Conservation (phyloP, 1,140 invertebrate species). For the Bombus ignitus region DNA sequence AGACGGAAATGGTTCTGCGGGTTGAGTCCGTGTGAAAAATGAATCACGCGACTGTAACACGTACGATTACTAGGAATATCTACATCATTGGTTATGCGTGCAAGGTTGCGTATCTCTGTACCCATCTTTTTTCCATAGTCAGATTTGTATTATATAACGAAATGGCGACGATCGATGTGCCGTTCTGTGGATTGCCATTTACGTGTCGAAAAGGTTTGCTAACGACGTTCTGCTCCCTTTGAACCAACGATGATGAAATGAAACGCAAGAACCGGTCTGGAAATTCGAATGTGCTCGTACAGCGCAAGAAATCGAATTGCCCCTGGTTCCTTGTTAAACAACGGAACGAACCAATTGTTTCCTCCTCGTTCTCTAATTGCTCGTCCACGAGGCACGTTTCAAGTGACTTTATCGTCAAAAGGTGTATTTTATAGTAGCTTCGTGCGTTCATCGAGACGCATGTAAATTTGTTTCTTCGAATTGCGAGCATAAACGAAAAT, state of each 20-base stretch:
- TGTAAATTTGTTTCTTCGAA: not conserved
- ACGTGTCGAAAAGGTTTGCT: not conserved
- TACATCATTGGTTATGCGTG: not conserved
- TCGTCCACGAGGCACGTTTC: not conserved
- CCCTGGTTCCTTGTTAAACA: slow-evolving; percentile 11
- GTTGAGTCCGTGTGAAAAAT: slow-evolving; percentile 5
- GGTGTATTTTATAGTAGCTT: not conserved
- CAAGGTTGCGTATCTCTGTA: slow-evolving; percentile 32
- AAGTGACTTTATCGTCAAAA: slow-evolving; percentile 1
- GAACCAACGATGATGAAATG: not conserved
- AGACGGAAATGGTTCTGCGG: slow-evolving; percentile 12
- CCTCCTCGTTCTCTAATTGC: not conserved
- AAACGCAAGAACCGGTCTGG: not conserved
- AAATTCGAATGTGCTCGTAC: not conserved
- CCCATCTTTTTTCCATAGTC: not conserved
- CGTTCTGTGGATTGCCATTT: slow-evolving; percentile 12
- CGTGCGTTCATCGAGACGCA: not conserved
- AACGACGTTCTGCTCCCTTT: not conserved
- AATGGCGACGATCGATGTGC: slow-evolving; percentile 27
- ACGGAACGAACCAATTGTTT: slow-evolving; percentile 29
- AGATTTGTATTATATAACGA: slow-evolving; percentile 43
- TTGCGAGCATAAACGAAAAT: not conserved
- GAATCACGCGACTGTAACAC: slow-evolving; percentile 17
- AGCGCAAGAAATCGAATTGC: slow-evolving; percentile 26
- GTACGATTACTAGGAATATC: not conserved